Percentiles rank a stretch among this genome's conserved stretches.
Evolutionary conservation across 2,113 vertebrate species (phyloP).

Genomic region (Zosterops pallidus): DNA sequence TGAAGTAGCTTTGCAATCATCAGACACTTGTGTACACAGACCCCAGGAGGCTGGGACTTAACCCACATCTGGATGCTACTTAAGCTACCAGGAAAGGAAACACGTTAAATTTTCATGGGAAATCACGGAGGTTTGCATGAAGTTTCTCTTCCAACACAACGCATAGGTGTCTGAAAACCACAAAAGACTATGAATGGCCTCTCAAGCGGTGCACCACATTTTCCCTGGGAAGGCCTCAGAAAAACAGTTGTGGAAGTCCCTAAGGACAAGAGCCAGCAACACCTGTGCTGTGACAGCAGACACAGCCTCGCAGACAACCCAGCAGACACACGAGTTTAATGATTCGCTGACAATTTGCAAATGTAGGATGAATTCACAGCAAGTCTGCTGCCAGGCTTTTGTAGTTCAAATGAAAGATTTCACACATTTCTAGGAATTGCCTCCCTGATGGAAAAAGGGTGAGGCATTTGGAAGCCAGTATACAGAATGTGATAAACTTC

Average conservation of each 20-base stretch:
- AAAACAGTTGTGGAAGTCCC: not conserved
- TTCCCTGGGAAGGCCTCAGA: not conserved
- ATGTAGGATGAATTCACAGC: conserved; percentile 25
- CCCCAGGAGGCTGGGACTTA: not conserved
- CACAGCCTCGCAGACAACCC: not conserved
- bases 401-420: conserved; percentile 47
- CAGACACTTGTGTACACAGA: not conserved
- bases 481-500: conserved; percentile 22
- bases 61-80: not conserved
- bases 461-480: conserved; percentile 12
- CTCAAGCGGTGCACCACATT: not conserved
- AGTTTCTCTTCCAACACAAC: not conserved
- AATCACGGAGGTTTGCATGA: not conserved
- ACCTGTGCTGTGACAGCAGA: not conserved
- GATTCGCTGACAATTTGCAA: conserved; percentile 13
- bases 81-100: not conserved
- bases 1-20: not conserved
- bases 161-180: not conserved
- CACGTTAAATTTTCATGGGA: not conserved
- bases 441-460: not conserved
- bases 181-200: not conserved
- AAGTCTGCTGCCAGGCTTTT: conserved; percentile 36
- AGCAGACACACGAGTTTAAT: not conserved
- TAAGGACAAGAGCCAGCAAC: not conserved
- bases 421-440: not conserved